phyloP scores from a whole-genome alignment of 2,113 vertebrate species.

The Daubentonia madagascariensis region DNA sequence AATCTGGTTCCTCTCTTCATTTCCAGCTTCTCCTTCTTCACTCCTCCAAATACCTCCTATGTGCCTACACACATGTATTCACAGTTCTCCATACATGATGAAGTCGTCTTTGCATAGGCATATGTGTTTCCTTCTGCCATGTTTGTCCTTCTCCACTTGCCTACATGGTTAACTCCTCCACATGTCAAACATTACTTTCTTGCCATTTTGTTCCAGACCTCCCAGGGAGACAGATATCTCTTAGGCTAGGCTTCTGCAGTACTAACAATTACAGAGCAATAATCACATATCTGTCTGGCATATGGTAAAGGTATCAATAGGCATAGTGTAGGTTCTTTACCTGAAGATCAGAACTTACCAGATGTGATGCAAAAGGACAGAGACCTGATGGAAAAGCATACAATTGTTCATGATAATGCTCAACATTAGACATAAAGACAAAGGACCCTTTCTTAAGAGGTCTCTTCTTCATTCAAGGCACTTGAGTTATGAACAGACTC shows the following conservation, averaged over 20 bases:
- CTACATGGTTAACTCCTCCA: background rate
- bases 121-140: background rate
- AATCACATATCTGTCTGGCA: background rate
- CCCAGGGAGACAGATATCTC: background rate
- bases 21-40: background rate
- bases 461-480: background rate
- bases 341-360: background rate
- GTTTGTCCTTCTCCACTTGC: background rate
- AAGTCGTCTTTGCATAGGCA: background rate
- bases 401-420: background rate
- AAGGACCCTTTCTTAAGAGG: background rate
- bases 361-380: background rate
- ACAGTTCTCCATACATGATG: background rate
- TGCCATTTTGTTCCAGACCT: background rate
- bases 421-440: background rate
- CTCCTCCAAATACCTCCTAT: background rate
- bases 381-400: background rate
- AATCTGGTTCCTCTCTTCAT: background rate
- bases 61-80: background rate
- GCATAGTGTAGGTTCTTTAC: background rate
- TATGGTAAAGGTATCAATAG: background rate
- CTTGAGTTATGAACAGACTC: background rate
- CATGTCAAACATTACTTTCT: background rate
- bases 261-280: background rate
- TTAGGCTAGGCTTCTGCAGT: background rate